These are phyloP conservation scores for Hydrotaea diabolus DNA, from an alignment of 2,888 invertebrate species.

Conservation along the genomic window DNA sequence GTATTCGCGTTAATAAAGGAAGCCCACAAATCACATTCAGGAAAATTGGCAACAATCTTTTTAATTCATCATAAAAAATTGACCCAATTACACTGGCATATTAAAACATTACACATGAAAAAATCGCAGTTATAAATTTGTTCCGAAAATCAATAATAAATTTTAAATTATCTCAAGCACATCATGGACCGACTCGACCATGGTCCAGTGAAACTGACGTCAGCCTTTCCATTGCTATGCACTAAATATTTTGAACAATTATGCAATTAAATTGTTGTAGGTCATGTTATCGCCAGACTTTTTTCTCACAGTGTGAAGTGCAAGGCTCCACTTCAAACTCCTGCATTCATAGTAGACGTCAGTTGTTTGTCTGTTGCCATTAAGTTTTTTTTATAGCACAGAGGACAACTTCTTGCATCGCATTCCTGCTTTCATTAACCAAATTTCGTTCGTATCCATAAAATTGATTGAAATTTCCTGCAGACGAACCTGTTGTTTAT, in stretches of 20 bases:
- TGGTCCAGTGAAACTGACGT: slow-evolving; percentile 30
- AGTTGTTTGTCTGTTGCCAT: too few species aligned
- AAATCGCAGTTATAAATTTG: slow-evolving; percentile 5
- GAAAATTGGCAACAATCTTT: neutral
- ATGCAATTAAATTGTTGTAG: slow-evolving; percentile 27
- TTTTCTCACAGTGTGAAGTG: neutral
- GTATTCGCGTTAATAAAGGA: too few species aligned
- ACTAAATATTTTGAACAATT: neutral
- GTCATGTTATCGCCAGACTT: neutral
- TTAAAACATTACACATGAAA: neutral
- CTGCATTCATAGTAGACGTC: neutral
- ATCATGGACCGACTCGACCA: too few species aligned
- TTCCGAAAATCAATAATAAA: slow-evolving; percentile 13
- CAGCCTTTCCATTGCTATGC: neutral
- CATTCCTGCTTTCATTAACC: neutral
- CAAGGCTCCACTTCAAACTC: neutral
- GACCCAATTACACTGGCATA: slow-evolving; percentile 44
- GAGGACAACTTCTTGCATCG: neutral
- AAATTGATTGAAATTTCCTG: neutral
- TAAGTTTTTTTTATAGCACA: neutral
- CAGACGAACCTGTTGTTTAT: slow-evolving; percentile 25
- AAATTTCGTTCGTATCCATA: neutral
- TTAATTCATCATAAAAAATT: neutral
- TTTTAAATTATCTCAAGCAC: slow-evolving; percentile 1
- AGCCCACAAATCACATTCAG: neutral